Base-by-base conservation (phyloP, 2,113 vertebrate genomes). In the Oenanthe oenanthe region DNA sequence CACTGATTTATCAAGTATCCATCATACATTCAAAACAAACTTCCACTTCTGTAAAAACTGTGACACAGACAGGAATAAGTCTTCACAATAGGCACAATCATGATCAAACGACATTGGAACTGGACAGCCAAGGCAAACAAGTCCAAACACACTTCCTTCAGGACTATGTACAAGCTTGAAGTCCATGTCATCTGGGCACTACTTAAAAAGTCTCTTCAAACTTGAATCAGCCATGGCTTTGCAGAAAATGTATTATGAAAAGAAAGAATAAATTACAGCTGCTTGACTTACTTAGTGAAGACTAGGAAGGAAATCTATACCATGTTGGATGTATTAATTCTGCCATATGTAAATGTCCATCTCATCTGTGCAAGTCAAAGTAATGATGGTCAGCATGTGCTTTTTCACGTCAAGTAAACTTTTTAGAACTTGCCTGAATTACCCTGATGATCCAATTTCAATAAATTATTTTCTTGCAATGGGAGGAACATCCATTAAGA, bases 281-380 rank as follows among this genome's bases (percentile, higher is more conserved):
- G 18, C 28, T 80, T 36, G 26, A 34, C 13, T 82, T 1, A 34
- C 34, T 61, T 32, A 47, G 43, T 8, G 24, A 91, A 72, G 32
- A 57, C 6, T 50, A 73, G 19, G 24, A 65, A 73, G 8, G 13
- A 68, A 53, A 71, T 16, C 13, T 38, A 7, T 11, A 17, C 18
- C 51, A 48, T 31, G 28, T 0, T 62, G 17, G 6, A 38, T 32
- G 4, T 4, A 36, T 6, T 29, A 1, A 14, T 50, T 79, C 42
- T 72, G 12, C 25, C 16, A 34, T 0, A 6, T 1, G 6, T 5
- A 22, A 18, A 5, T 2, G 10, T 15, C 32, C 15, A 51, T 17
- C 17, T 85, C 15, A 18, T 7, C 29, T 36, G 17, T 32, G 29
- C 8, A 56, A 72, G 4, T 34, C 29, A 36, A 85, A 50, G 19